Conservation (phyloP, 2,888 invertebrate species). For the Entomobrya multifasciata region DNA sequence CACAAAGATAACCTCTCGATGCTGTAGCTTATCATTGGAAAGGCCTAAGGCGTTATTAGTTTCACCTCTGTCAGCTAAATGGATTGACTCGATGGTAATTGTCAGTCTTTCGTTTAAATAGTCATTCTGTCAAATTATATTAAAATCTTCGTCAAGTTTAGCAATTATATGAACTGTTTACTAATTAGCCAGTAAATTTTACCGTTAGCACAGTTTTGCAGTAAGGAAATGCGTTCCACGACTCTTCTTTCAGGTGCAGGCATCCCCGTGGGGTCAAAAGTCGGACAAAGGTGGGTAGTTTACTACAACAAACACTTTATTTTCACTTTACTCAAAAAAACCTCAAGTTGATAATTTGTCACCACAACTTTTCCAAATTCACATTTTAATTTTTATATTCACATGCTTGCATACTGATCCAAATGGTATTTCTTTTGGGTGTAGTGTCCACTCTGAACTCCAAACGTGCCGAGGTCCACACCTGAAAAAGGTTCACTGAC, state of each 20-base stretch:
- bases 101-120: constrained; percentile 89
- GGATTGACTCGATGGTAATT: constrained; percentile 82
- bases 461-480: constrained; percentile 89
- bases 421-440: constrained; percentile 99
- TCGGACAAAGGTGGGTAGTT: constrained; percentile 83
- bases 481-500: constrained; percentile 98
- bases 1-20: constrained; percentile 83
- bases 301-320: constrained; percentile 80
- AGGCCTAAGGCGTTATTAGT: constrained; percentile 83
- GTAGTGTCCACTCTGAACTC: constrained; percentile 96
- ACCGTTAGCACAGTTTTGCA: constrained; percentile 82
- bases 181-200: no score
- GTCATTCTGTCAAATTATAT: constrained; percentile 63
- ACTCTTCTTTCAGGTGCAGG: constrained; percentile 83
- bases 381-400: constrained; percentile 14
- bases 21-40: constrained; percentile 82
- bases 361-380: not conserved
- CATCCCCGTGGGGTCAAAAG: constrained; percentile 83
- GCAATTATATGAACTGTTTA: not conserved
- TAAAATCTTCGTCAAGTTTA: not conserved
- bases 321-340: not conserved
- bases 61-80: constrained; percentile 79
- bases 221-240: constrained; percentile 85
- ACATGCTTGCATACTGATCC: constrained; percentile 84
- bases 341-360: not conserved